Conservation (phyloP, 2,888 invertebrate species). For the Julus scanicus region DNA sequence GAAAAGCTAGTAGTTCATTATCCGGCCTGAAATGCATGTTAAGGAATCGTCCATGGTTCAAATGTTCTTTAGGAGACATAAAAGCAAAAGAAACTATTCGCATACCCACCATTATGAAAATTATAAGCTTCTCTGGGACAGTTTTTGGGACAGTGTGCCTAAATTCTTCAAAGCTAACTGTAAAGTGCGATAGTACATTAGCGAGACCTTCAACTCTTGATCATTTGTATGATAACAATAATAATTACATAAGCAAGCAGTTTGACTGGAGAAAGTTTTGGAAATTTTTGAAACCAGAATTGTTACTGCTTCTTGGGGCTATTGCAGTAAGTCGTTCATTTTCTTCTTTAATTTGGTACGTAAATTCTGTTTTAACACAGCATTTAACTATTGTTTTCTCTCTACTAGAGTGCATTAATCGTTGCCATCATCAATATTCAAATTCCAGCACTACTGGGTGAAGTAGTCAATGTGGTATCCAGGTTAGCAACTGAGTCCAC, state of each 20-base stretch:
- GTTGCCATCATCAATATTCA: constrained; percentile 90
- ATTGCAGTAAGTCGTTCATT: constrained; percentile 45
- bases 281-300: constrained; percentile 51
- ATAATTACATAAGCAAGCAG: neutral
- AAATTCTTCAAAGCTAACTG: neutral
- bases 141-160: neutral
- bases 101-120: neutral
- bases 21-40: neutral
- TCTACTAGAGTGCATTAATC: constrained; percentile 80
- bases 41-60: neutral
- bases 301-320: constrained; percentile 51
- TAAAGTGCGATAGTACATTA: neutral
- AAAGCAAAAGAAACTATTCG: neutral
- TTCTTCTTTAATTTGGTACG: neutral
- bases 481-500: constrained; percentile 63
- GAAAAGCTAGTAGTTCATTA: neutral
- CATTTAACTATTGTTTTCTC: neutral
- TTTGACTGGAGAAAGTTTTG: constrained; percentile 55
- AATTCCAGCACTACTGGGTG: constrained; percentile 86
- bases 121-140: neutral
- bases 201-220: neutral
- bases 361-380: neutral
- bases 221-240: neutral
- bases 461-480: constrained; percentile 81
- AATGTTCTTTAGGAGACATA: neutral